These are phyloP conservation scores for Perca fluviatilis DNA, from an alignment of 2,113 vertebrate genomes.

Conservation along the genomic window DNA sequence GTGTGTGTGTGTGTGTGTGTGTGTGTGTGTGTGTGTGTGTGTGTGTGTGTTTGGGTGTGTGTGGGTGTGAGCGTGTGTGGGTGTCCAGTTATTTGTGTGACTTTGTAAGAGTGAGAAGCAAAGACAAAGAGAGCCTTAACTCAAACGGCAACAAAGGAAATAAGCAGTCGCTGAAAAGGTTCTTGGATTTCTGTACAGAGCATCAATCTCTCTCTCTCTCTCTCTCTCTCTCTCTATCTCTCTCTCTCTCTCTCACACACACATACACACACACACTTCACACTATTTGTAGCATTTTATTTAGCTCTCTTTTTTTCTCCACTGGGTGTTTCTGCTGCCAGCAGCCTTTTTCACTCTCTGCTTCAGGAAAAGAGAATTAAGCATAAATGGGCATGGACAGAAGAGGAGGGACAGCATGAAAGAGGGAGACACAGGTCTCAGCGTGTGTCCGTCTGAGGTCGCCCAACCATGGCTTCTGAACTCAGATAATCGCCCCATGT, in stretches of 20 bases:
- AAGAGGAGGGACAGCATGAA: conserved; percentile 1
- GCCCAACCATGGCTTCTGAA: conserved; percentile 29
- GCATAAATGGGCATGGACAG: conserved; percentile 20
- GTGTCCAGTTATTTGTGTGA: conserved; percentile 48
- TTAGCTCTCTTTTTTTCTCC: conserved; percentile 47
- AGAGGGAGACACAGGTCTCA: conserved; percentile 14
- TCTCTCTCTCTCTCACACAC: conserved; percentile 1
- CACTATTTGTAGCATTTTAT: conserved; percentile 65
- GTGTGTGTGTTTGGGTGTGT: no score
- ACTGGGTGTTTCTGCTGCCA: conserved; percentile 58
- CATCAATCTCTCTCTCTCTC: conserved; percentile 8
- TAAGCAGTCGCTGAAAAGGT: conserved; percentile 26
- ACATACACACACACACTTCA: conserved; percentile 31
- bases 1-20: conserved; percentile 14
- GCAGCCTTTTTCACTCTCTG: conserved; percentile 50
- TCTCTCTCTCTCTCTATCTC: no score
- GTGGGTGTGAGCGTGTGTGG: not conserved
- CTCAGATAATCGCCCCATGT: not conserved
- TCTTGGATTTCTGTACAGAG: conserved; percentile 36
- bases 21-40: not conserved
- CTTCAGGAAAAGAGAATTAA: conserved; percentile 36
- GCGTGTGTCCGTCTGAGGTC: conserved; percentile 23
- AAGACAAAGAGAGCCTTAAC: conserved; percentile 45
- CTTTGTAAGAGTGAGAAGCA: conserved; percentile 34
- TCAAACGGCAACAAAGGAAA: conserved; percentile 47